Evolutionary conservation across 1,140 invertebrate genomes (phyloP), one percentile per base, ranked within the genome.

Genomic region (Drosophila tropicalis): DNA sequence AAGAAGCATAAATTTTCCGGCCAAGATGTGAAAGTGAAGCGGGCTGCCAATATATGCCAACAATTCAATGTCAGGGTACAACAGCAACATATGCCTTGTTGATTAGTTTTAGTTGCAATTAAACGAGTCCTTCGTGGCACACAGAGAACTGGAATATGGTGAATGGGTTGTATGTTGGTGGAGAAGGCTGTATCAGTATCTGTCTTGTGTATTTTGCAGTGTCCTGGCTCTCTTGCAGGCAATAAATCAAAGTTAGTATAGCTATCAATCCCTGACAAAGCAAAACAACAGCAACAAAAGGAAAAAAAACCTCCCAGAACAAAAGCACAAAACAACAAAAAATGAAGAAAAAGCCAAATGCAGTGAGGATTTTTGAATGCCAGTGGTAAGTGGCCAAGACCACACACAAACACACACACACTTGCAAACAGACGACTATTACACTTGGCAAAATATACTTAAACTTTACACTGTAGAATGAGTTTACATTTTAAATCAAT

Each of bases 241-340:
- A 65, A 89, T 87, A 87, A 80, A 87, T 87, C 83, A 87, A 87
- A 80, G 80, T 62, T 73, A 71, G 70, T 80, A 72, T 71, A 73
- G 76, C 80, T 70, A 87, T 87, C 83, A 87, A 89, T 87, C 80
- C 76, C 63, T 65, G 73, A 66, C 80, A 87, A 47, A 54, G 51
- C 56, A 15, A 68, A 75, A 67, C 70, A 69, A 65, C 61, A 69
- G 19, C 7, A 51, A 19, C 7, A 62, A 36, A 40, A 41, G 39
- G 10, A 25, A 61, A 36, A 40, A 40, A 41, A 41, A 13, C 5
- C n/a, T n/a, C n/a, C 25, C 25, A 17, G 17, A 36, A 40, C 54
- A 77, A 40, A 57, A 55, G 29, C 5, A 6, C 29, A 29, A 57
- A 41, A 47, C 56, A 17, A 29, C 29, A 5, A 44, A 60, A 62